These are phyloP conservation scores for Hydrolagus affinis DNA, from an alignment of 2,113 vertebrate species.

Conservation along the genomic window DNA sequence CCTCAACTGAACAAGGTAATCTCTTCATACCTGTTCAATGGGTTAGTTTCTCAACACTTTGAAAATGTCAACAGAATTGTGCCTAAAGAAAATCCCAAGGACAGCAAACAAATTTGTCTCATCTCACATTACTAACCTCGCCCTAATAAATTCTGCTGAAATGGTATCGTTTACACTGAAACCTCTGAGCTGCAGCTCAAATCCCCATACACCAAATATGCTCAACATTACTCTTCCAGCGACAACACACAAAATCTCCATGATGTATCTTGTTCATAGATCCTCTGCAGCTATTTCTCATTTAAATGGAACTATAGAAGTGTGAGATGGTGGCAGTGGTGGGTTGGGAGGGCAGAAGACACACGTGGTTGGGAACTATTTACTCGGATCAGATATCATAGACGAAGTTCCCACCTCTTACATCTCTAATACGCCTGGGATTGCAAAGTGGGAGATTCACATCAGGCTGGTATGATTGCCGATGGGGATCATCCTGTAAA, in stretches of 20 bases:
- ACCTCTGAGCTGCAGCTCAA: background rate
- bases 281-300: no score
- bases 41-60: background rate
- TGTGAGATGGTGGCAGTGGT: no score
- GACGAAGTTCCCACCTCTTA: no score
- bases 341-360: no score
- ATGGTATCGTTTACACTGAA: background rate
- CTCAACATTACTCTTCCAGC: background rate
- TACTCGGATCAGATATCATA: no score
- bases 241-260: background rate
- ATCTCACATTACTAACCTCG: background rate
- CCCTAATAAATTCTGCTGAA: conserved; percentile 5
- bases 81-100: background rate
- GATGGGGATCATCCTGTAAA: no score
- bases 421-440: no score
- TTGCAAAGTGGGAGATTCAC: no score
- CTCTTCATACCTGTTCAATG: background rate
- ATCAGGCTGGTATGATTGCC: no score
- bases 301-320: no score
- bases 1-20: background rate
- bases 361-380: no score
- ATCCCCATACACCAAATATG: background rate
- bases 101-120: background rate
- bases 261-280: no score
- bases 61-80: background rate